Conservation (phyloP, 2,113 vertebrate genomes). For the Camarhynchus parvulus region DNA sequence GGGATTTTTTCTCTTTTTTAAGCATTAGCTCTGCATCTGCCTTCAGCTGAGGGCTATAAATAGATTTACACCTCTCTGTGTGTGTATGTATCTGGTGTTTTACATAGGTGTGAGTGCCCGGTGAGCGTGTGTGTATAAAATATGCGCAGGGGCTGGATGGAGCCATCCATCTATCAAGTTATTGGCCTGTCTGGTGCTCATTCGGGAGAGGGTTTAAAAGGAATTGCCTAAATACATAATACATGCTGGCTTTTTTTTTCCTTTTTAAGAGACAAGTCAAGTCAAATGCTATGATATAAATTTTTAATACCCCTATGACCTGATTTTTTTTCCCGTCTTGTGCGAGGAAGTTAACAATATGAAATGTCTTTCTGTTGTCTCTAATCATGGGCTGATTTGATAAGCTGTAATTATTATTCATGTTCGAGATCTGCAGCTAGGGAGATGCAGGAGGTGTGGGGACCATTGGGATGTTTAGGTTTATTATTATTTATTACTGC, state of each 20-base stretch:
- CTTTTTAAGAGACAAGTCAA: slow-evolving; percentile 39
- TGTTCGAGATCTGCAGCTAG: neutral
- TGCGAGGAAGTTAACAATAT: slow-evolving; percentile 19
- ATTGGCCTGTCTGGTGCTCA: neutral
- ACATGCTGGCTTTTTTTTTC: slow-evolving; percentile 10
- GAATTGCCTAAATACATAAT: slow-evolving; percentile 48
- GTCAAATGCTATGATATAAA: slow-evolving; percentile 35
- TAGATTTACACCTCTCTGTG: slow-evolving; percentile 8
- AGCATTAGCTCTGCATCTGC: neutral
- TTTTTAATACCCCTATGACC: slow-evolving; percentile 13
- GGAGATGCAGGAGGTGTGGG: slow-evolving; percentile 1
- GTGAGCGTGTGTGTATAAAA: neutral
- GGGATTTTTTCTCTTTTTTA: neutral
- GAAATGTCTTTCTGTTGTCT: slow-evolving; percentile 38
- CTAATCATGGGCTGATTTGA: slow-evolving; percentile 3
- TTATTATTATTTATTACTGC: neutral
- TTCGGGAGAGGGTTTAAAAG: neutral
- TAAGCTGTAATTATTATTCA: slow-evolving; percentile 39
- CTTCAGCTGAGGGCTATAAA: slow-evolving; percentile 4
- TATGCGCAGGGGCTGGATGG: neutral
- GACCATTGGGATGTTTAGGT: neutral
- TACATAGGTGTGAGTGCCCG: neutral
- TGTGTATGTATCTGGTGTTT: neutral
- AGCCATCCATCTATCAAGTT: neutral
- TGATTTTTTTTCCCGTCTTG: slow-evolving; percentile 18